These are phyloP conservation scores for Bemisia tabaci DNA, from an alignment of 1,140 invertebrate species.

Conservation along the genomic window DNA sequence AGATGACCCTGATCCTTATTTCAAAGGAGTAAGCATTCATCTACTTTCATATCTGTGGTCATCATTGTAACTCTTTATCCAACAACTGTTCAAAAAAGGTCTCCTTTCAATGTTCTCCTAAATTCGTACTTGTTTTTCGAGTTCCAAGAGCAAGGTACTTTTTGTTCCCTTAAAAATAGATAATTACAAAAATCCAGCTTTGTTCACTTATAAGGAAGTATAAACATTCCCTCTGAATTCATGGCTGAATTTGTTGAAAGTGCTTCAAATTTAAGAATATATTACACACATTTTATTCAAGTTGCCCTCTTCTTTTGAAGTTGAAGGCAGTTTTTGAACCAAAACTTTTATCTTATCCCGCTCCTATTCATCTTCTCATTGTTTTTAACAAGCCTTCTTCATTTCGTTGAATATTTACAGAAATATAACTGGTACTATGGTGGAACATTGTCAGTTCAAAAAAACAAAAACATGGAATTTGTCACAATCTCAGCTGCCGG, in stretches of 20 bases:
- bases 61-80: no score
- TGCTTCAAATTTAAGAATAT: neutral
- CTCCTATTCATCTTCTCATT: neutral
- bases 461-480: neutral
- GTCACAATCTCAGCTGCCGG: neutral
- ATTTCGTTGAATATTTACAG: neutral
- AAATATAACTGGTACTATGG: neutral
- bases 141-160: neutral
- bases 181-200: neutral
- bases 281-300: neutral
- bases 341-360: neutral
- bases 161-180: neutral
- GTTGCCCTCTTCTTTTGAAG: no score
- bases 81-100: neutral
- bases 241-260: no score
- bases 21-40: no score
- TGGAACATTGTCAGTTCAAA: neutral
- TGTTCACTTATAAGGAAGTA: no score
- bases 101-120: neutral
- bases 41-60: no score
- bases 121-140: neutral
- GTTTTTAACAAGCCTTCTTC: neutral
- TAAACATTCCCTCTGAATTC: neutral
- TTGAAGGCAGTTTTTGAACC: no score
- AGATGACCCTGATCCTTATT: neutral